Evolutionary conservation across 2,797 vertebrate genomes (phyloP), one percentile per base, ranked within the genome.

Genomic region (Eremophila alpestris): DNA sequence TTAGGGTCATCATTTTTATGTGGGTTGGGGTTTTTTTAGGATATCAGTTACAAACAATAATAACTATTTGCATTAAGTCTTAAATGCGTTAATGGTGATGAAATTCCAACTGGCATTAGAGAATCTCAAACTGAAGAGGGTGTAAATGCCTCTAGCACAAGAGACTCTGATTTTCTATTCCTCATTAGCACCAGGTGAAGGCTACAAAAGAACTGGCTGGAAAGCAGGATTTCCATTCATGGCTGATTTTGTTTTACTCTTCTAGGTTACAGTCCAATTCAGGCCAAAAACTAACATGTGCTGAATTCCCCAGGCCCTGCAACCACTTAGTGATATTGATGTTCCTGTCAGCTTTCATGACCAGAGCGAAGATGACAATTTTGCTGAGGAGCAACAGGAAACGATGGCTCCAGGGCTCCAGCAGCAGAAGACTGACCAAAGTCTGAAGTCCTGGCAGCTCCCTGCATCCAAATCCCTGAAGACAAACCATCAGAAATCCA

Each of bases 261-360:
- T 95, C 83, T 84, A 90, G 89, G 77, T 95, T 91, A 90, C 77
- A 89, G 74, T 81, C 79, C 83, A 96, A 90, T 88, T 82, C 91
- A 87, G 88, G 77, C 88, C 88, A 73, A 91, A 96, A 91, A 52
- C 77, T 68, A 96, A 52, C 94, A 94, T 56, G 90, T 88, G 88
- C 85, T 90, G 13, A 94, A 96, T 93, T 93, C 95, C 93, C 94
- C 80, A 81, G 85, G 80, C 83, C 45, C 91, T 27, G 21, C 90
- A 94, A 14, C 77, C 93, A 95, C 90, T 96, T 95, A 94, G 91
- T 82, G 90, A 91, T 95, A 95, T 91, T 95, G 95, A 95, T 95
- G 94, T 91, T 94, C 62, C 86, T 95, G 94, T 96, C 96, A 94
- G 91, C 76, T 96, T 65, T 83, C 91, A 87, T 90, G 91, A 90